phyloP scores from a whole-genome alignment of 2,113 vertebrate genomes.

The Catharus fuscescens region DNA sequence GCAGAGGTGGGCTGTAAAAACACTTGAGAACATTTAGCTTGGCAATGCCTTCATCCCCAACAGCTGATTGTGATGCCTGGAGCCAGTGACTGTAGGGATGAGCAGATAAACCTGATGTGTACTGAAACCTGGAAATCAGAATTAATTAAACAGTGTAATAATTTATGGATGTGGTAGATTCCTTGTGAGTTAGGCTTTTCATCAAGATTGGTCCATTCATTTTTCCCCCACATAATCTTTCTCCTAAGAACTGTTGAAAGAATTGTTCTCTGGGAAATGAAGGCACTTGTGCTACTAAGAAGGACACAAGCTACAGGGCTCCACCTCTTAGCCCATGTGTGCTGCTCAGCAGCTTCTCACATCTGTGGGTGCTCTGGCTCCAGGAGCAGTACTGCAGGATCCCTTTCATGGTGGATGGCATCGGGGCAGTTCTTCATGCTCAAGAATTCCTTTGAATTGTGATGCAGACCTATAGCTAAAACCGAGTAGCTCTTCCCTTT shows the following conservation, averaged over 20 bases:
- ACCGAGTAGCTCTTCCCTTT: neutral
- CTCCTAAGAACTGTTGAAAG: neutral
- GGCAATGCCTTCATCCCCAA: neutral
- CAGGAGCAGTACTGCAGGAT: neutral
- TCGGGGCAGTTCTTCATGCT: neutral
- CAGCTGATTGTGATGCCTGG: neutral
- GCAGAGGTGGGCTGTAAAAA: neutral
- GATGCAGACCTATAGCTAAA: neutral
- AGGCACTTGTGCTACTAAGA: neutral
- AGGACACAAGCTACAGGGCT: neutral
- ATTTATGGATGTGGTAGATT: neutral
- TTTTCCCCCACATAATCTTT: neutral
- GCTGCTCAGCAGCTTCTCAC: neutral
- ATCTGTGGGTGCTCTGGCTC: accelerated
- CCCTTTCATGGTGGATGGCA: neutral
- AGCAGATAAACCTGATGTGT: neutral
- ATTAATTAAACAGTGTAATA: neutral
- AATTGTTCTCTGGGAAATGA: neutral
- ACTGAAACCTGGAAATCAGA: neutral
- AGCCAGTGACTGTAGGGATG: neutral
- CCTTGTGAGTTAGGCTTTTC: neutral
- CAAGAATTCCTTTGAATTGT: neutral
- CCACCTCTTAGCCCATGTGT: neutral
- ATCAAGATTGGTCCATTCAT: neutral
- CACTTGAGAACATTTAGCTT: neutral